A percentile compares a stretch with the other conserved stretches of the same genome.
phyloP scores from a whole-genome alignment of 1,140 invertebrate genomes.

The Periplaneta americana region DNA sequence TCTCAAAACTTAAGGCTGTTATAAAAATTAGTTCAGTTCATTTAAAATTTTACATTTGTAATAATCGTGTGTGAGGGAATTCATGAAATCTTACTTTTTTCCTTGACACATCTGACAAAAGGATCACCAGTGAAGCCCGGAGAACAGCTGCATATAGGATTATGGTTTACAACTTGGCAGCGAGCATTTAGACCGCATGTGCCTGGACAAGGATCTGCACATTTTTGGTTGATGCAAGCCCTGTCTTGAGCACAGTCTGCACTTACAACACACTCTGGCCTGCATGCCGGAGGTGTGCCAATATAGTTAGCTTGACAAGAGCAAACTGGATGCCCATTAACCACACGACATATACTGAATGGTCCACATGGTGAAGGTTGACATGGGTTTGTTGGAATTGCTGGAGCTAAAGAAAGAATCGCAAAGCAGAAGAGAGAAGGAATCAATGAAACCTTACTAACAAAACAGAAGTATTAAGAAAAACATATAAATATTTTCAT shows the following conservation, averaged over 20 bases:
- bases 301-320: constrained; percentile 56
- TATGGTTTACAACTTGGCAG: constrained; percentile 65
- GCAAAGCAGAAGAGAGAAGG: constrained; percentile 12
- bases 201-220: constrained; percentile 55
- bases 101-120: constrained; percentile 52
- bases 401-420: constrained; percentile 23
- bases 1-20: too few species aligned
- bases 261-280: constrained; percentile 59
- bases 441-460: neutral
- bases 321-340: constrained; percentile 56
- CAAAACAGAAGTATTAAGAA: neutral
- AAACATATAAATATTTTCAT: too few species aligned
- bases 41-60: too few species aligned
- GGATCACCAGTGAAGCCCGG: constrained; percentile 60
- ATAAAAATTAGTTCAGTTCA: too few species aligned
- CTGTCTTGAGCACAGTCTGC: constrained; percentile 57
- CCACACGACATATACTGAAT: constrained; percentile 49
- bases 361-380: constrained; percentile 50
- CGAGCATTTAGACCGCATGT: constrained; percentile 62
- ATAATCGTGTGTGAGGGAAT: too few species aligned
- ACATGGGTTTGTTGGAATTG: constrained; percentile 42
- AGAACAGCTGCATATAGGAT: constrained; percentile 61
- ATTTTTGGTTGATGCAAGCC: constrained; percentile 60
- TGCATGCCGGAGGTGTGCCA: constrained; percentile 56
- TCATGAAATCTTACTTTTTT: constrained; percentile 48